Evolutionary conservation across 2,113 vertebrate genomes (phyloP).

Genomic region (Calidris pugnax): DNA sequence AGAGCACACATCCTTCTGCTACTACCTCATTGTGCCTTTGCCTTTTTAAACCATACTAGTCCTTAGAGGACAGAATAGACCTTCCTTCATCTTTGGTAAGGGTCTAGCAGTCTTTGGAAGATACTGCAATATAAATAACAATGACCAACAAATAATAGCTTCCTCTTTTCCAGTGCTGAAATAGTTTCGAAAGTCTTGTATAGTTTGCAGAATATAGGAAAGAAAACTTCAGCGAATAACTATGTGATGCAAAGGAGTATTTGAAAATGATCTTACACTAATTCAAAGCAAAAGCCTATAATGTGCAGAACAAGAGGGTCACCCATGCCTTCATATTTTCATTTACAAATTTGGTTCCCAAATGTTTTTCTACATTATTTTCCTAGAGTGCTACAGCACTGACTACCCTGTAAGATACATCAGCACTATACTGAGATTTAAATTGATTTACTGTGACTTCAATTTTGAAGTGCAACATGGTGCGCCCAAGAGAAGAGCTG

Average conservation of each 20-base stretch:
- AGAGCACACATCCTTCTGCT: neutral
- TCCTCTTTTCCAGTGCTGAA: neutral
- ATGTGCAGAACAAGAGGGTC: neutral
- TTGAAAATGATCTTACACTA: neutral
- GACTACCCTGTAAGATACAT: neutral
- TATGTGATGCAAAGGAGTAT: neutral
- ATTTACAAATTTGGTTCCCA: neutral
- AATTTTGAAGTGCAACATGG: neutral
- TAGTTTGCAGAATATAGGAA: neutral
- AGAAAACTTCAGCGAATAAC: neutral
- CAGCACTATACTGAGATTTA: neutral
- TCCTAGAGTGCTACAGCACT: neutral
- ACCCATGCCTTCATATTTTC: neutral
- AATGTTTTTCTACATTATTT: neutral
- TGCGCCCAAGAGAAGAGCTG: neutral
- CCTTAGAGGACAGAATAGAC: neutral
- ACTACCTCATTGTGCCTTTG: neutral
- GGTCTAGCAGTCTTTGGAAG: neutral
- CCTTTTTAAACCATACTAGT: neutral
- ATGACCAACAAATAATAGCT: neutral
- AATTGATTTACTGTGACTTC: neutral
- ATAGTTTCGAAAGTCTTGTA: neutral
- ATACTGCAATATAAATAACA: neutral
- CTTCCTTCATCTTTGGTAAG: neutral
- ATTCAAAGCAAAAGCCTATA: neutral